A percentile compares a stretch with the other conserved stretches of the same genome.
Evolutionary conservation across 2,888 invertebrate species (phyloP).

Genomic region (Erebia aethiops): DNA sequence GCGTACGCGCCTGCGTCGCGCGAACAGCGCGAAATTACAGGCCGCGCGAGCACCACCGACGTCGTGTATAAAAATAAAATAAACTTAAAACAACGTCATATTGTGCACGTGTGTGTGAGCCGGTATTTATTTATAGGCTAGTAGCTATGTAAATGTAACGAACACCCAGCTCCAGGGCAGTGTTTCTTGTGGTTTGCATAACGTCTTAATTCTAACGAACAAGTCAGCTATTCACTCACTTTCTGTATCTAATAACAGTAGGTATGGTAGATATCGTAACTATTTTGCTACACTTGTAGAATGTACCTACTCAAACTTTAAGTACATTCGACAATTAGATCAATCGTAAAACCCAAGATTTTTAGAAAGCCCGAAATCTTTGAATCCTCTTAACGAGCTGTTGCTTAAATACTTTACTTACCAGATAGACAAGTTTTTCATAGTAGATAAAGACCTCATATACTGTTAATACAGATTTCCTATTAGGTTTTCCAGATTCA

Average conservation of each 20-base stretch:
- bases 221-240: slow-evolving; percentile 14
- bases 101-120: slow-evolving; percentile 79
- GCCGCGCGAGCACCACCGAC: slow-evolving; percentile 68
- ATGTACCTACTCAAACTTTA: too few relatives aligned
- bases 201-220: slow-evolving; percentile 73
- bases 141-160: slow-evolving; percentile 80
- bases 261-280: neutral
- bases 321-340: too few relatives aligned
- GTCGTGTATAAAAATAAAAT: slow-evolving; percentile 81
- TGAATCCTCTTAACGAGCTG: too few relatives aligned
- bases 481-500: neutral
- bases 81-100: slow-evolving; percentile 82
- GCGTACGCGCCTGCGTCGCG: slow-evolving; percentile 80
- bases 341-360: too few relatives aligned
- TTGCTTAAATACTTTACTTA: too few relatives aligned
- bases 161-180: slow-evolving; percentile 65
- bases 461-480: too few relatives aligned
- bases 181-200: slow-evolving; percentile 76
- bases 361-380: too few relatives aligned
- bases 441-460: too few relatives aligned
- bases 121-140: slow-evolving; percentile 82
- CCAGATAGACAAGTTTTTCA: too few relatives aligned
- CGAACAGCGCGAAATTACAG: slow-evolving; percentile 82
- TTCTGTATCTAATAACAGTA: neutral
- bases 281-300: too few relatives aligned